Percentiles rank a stretch among this genome's conserved stretches.
Evolutionary conservation across 2,113 vertebrate species (phyloP).

Genomic region (Aldabrachelys gigantea): DNA sequence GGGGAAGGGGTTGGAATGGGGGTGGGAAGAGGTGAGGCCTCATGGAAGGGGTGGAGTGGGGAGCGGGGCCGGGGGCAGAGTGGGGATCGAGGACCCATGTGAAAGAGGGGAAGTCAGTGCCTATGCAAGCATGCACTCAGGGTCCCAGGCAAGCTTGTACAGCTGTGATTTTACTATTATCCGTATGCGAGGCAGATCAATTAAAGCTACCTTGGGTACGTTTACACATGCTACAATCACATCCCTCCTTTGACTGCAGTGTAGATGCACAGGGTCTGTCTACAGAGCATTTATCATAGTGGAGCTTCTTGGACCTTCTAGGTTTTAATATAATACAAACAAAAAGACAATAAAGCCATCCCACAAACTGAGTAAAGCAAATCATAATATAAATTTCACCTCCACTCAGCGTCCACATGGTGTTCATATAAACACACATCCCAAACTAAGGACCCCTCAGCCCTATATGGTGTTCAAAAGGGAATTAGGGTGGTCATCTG

Average conservation of each 20-base stretch:
- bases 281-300: background rate
- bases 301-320: background rate
- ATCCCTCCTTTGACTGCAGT: background rate
- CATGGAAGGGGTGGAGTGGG: too few species aligned
- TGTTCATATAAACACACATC: background rate
- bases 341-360: background rate
- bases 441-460: background rate
- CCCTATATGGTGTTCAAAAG: too few species aligned
- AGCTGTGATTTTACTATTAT: background rate
- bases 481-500: too few species aligned
- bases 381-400: background rate
- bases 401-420: background rate
- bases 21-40: too few species aligned
- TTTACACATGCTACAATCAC: background rate
- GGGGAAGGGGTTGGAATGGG: too few species aligned
- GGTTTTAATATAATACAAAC: background rate
- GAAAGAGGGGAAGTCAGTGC: too few species aligned
- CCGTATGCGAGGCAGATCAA: background rate
- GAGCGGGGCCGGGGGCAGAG: too few species aligned
- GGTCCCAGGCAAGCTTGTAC: too few species aligned
- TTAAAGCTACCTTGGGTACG: background rate
- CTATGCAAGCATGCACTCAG: background rate
- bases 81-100: too few species aligned
- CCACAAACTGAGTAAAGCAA: background rate
- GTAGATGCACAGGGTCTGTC: background rate